A percentile compares a stretch with the other conserved stretches of the same genome.
Evolutionary conservation across 1,140 invertebrate genomes (phyloP).

Genomic region (Drosophila miranda): DNA sequence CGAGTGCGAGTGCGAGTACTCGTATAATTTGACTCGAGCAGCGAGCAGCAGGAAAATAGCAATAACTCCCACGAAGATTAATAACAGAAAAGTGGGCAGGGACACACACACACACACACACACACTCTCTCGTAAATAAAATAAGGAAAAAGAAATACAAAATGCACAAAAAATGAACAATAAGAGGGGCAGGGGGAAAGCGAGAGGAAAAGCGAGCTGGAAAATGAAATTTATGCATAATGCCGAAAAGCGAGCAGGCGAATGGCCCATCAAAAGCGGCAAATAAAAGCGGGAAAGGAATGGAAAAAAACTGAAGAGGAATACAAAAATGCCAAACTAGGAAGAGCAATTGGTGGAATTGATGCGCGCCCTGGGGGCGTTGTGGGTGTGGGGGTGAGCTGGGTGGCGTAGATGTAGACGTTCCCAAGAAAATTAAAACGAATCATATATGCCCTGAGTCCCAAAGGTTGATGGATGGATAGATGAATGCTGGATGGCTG

Average conservation of each 20-base stretch:
- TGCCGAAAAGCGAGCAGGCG: constrained; percentile 54
- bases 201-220: constrained; percentile 8
- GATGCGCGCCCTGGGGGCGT: constrained; percentile 26
- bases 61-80: constrained; percentile 82
- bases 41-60: constrained; percentile 45
- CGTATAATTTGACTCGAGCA: constrained; percentile 1
- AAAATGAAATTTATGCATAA: constrained; percentile 80
- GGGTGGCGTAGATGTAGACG: constrained; percentile 12
- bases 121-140: constrained; percentile 56
- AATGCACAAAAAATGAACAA: constrained; percentile 78
- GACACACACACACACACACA: constrained; percentile 25
- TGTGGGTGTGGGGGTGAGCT: background rate
- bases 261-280: constrained; percentile 69
- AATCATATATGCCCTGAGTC: constrained; percentile 19
- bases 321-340: constrained; percentile 52
- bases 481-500: too few species aligned
- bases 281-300: constrained; percentile 57
- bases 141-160: constrained; percentile 63
- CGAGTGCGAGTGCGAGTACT: constrained; percentile 2
- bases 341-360: constrained; percentile 58
- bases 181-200: constrained; percentile 26
- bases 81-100: constrained; percentile 53
- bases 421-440: constrained; percentile 12
- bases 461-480: too few species aligned
- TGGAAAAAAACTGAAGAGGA: constrained; percentile 34